phyloP scores from a whole-genome alignment of 2,113 vertebrate species.

The Illadopsis cleaveri region DNA sequence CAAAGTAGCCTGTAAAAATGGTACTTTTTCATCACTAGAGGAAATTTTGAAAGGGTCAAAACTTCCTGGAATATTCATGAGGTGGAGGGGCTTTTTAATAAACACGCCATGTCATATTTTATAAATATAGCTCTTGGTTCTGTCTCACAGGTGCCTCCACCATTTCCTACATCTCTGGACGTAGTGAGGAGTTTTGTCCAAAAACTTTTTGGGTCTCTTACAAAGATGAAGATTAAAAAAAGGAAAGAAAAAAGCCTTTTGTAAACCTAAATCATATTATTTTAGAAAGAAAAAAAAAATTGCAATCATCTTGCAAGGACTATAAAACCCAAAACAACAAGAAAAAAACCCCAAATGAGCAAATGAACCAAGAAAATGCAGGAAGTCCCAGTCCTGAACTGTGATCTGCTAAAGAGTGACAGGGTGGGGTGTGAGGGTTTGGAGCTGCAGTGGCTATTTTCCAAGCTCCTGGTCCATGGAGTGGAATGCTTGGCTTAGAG shows the following conservation, averaged over 20 bases:
- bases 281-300: neutral
- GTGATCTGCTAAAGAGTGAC: neutral
- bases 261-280: neutral
- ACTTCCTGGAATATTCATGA: neutral
- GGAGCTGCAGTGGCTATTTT: neutral
- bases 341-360: accelerated
- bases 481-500: neutral
- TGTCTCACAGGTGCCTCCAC: neutral
- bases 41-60: constrained; percentile 1
- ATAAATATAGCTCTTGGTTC: neutral
- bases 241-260: neutral
- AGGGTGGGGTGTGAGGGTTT: neutral
- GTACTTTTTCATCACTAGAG: neutral
- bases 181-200: neutral
- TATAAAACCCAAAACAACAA: neutral
- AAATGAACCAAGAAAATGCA: neutral
- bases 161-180: neutral
- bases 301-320: neutral
- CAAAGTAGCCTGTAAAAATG: neutral
- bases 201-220: neutral
- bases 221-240: neutral
- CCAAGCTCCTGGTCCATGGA: neutral
- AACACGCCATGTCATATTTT: neutral
- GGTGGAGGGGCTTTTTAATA: neutral
- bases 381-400: neutral